These are phyloP conservation scores for Diadumene lineata DNA, from an alignment of 92 coral and sea anemone species.

Conservation along the genomic window DNA sequence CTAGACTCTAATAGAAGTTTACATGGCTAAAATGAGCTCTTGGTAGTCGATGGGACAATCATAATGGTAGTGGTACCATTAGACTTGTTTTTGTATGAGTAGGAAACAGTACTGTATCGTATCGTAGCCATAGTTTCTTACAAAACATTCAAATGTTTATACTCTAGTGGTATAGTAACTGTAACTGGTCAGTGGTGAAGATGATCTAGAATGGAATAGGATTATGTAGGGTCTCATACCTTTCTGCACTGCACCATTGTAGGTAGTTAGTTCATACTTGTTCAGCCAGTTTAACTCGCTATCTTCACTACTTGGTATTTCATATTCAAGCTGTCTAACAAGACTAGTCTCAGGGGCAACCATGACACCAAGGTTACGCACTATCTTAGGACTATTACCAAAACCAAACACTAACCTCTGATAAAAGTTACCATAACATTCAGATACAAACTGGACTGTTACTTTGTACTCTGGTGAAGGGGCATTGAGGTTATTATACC, in stretches of 20 bases:
- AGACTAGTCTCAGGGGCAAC: slow-evolving; percentile 88
- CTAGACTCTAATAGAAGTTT: no score
- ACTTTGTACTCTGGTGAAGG: slow-evolving; percentile 43
- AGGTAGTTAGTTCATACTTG: slow-evolving; percentile 65
- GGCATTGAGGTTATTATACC: slow-evolving; percentile 36
- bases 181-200: no score
- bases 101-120: no score
- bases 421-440: slow-evolving; percentile 79
- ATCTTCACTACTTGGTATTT: slow-evolving; percentile 62
- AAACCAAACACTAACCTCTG: slow-evolving; percentile 88
- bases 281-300: slow-evolving; percentile 83
- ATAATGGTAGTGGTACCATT: no score
- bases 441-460: slow-evolving; percentile 68
- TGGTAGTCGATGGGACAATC: no score
- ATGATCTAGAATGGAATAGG: no score
- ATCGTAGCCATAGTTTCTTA: no score
- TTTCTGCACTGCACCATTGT: slow-evolving; percentile 43
- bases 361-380: slow-evolving; percentile 79
- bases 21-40: no score
- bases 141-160: no score
- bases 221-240: slow-evolving; percentile 25
- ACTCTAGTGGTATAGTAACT: no score
- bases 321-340: slow-evolving; percentile 48
- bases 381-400: slow-evolving; percentile 61
- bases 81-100: no score